phyloP scores from a whole-genome alignment of 2,797 vertebrate species.

The Halcyon chelicuti region DNA sequence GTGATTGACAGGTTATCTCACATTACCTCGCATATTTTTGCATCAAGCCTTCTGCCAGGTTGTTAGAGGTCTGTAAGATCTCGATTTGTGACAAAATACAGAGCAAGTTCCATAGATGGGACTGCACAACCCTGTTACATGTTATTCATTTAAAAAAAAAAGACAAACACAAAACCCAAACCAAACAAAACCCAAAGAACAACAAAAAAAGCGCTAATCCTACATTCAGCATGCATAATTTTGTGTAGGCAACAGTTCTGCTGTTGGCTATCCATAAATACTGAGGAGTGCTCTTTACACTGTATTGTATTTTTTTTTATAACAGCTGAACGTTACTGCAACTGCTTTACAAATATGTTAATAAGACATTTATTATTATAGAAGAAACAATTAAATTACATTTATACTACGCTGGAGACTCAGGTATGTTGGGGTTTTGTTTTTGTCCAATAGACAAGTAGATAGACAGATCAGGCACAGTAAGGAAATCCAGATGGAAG shows the following conservation, averaged over 20 bases:
- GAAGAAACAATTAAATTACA: background rate
- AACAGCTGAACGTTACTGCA: background rate
- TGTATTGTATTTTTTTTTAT: background rate
- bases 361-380: background rate
- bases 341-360: background rate
- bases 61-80: background rate
- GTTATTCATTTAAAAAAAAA: background rate
- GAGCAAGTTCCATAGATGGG: background rate
- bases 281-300: background rate
- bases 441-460: background rate
- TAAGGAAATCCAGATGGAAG: background rate
- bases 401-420: background rate
- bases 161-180: background rate
- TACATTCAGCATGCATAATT: background rate
- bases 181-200: background rate
- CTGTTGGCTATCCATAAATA: background rate
- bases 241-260: background rate
- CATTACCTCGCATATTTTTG: background rate
- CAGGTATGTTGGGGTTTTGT: background rate
- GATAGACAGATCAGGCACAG: background rate
- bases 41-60: background rate
- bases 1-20: background rate
- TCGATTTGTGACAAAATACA: background rate
- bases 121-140: background rate
- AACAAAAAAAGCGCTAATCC: background rate